Percentiles rank a stretch among this genome's conserved stretches.
phyloP scores from a whole-genome alignment of 2,888 invertebrate genomes.

The Syritta pipiens region DNA sequence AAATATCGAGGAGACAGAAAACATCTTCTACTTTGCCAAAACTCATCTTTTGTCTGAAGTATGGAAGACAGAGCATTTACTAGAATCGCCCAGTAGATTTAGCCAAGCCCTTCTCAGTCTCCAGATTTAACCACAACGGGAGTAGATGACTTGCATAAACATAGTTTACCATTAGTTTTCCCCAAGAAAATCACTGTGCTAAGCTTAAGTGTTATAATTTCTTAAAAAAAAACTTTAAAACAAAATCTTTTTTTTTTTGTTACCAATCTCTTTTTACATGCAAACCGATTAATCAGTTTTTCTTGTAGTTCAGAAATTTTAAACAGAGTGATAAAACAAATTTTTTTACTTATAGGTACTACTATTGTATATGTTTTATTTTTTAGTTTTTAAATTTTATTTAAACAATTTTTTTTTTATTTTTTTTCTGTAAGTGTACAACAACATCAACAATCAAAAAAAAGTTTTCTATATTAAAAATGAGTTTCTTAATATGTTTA shows the following conservation, averaged over 20 bases:
- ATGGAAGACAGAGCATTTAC: too few relatives aligned
- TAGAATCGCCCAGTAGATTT: neutral
- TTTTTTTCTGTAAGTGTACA: constrained; percentile 53
- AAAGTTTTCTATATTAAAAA: constrained; percentile 30
- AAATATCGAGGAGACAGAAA: constrained; percentile 12
- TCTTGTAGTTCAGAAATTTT: constrained; percentile 36
- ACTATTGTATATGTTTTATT: constrained; percentile 58
- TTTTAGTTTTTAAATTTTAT: constrained; percentile 36
- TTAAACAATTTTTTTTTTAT: neutral
- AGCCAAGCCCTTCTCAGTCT: too few relatives aligned
- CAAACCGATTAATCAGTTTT: constrained; percentile 7
- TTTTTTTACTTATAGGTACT: constrained; percentile 65
- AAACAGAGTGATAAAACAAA: constrained; percentile 68
- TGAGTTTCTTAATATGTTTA: constrained; percentile 24
- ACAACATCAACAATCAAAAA: constrained; percentile 35
- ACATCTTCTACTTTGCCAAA: constrained; percentile 18
- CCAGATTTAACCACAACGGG: too few relatives aligned
- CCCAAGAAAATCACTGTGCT: constrained; percentile 40
- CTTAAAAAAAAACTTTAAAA: neutral
- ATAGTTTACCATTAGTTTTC: constrained; percentile 53
- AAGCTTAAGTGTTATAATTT: constrained; percentile 27
- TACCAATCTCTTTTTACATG: constrained; percentile 15
- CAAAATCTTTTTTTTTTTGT: too few relatives aligned
- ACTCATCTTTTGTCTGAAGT: constrained; percentile 15
- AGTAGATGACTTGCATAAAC: too few relatives aligned